Conservation (phyloP, 2,888 invertebrate species). For the Aleiodes testaceus region DNA sequence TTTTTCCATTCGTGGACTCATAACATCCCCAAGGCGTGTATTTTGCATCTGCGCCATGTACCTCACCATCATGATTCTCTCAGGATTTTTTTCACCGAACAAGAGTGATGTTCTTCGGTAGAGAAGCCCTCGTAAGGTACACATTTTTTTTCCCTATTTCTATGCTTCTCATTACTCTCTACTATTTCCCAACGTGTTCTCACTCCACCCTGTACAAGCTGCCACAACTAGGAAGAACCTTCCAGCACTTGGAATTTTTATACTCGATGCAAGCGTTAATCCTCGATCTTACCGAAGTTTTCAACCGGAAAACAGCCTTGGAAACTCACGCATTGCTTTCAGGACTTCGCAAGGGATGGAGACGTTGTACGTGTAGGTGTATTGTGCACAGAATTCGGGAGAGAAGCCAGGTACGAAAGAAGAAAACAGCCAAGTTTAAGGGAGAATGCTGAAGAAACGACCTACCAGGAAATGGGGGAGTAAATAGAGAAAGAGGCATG, state of each 20-base stretch:
- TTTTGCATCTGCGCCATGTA: no score
- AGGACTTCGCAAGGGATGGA: constrained; percentile 18
- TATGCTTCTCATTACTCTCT: neutral
- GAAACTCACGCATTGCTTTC: constrained; percentile 47
- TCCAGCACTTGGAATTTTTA: constrained; percentile 60
- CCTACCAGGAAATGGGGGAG: constrained; percentile 26
- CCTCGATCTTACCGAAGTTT: constrained; percentile 60
- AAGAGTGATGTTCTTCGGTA: no score
- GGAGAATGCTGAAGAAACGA: constrained; percentile 13
- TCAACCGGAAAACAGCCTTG: constrained; percentile 57
- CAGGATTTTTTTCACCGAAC: no score
- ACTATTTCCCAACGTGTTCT: constrained; percentile 7
- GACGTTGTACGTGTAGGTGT: constrained; percentile 33
- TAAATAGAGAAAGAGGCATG: constrained; percentile 54
- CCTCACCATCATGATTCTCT: no score
- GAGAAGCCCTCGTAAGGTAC: constrained; percentile 34
- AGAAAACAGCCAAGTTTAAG: constrained; percentile 23
- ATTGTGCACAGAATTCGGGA: neutral
- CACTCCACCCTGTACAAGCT: constrained; percentile 1
- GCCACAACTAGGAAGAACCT: constrained; percentile 18
- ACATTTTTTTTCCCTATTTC: constrained; percentile 4
- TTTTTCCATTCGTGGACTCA: no score
- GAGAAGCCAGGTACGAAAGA: constrained; percentile 15
- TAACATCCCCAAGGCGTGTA: no score
- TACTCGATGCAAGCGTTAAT: constrained; percentile 64